phyloP scores from a whole-genome alignment of 2,888 invertebrate genomes.

The Xestia sexstrigata region DNA sequence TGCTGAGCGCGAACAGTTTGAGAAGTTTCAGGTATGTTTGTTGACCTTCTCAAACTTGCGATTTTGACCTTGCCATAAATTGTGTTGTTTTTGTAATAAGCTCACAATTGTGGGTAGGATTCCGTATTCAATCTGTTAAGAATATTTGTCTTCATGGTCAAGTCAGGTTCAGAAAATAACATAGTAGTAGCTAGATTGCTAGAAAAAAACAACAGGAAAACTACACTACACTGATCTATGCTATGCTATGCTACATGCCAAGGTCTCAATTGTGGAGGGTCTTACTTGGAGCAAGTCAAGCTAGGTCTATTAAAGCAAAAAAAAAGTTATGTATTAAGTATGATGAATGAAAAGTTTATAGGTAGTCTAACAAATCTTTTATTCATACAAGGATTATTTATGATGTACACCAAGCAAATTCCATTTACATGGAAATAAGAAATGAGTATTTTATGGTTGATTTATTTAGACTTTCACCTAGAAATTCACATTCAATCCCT shows the following conservation, averaged over 20 bases:
- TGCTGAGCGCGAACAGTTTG: conserved; percentile 95
- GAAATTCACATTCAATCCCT: neutral
- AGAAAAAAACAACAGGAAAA: conserved; percentile 30
- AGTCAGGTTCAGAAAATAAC: neutral
- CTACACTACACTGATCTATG: neutral
- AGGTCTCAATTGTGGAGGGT: conserved; percentile 11
- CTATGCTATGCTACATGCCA: no score
- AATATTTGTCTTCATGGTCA: neutral
- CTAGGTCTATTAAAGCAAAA: neutral
- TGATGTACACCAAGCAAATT: neutral
- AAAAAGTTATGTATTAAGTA: neutral
- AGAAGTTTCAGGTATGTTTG: conserved; percentile 93
- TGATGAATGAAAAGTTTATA: no score
- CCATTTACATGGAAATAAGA: neutral
- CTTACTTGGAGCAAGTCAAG: conserved; percentile 1
- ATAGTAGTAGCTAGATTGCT: neutral
- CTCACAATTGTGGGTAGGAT: neutral
- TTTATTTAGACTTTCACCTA: neutral
- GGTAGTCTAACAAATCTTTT: no score
- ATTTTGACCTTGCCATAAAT: conserved; percentile 50
- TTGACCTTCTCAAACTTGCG: conserved; percentile 48
- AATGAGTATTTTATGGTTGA: neutral
- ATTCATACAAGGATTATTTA: no score
- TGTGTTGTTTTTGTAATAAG: conserved; percentile 10
- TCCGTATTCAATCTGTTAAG: neutral